Conservation (phyloP, 2,113 vertebrate species). For the Tachysurus vachellii region DNA sequence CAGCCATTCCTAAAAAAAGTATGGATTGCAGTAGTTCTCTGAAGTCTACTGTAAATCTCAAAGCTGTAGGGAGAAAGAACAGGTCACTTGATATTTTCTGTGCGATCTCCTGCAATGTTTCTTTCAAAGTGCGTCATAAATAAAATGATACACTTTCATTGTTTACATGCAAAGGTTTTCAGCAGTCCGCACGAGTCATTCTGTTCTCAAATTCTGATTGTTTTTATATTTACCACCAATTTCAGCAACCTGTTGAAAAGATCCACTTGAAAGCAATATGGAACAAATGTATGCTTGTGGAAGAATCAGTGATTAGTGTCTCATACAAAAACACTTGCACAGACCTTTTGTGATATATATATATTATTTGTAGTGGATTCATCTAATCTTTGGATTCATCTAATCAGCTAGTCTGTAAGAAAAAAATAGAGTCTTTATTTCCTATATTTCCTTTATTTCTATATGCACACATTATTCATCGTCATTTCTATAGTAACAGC, state of each 20-base stretch:
- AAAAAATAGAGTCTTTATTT: background rate
- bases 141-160: background rate
- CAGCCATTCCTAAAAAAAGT: constrained; percentile 15
- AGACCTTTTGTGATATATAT: background rate
- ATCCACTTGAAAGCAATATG: background rate
- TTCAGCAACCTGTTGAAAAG: background rate
- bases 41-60: constrained; percentile 28
- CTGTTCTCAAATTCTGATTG: background rate
- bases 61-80: background rate
- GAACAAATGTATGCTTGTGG: background rate
- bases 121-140: constrained; percentile 26
- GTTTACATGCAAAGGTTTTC: background rate
- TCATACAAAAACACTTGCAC: background rate
- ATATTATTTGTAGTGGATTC: background rate
- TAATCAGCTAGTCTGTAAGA: too few relatives aligned
- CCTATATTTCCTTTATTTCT: background rate
- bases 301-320: background rate
- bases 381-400: background rate
- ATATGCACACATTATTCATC: background rate
- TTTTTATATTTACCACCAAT: background rate
- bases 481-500: background rate
- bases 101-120: constrained; percentile 6
- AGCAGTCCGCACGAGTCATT: background rate
- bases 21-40: constrained; percentile 11
- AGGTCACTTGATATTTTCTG: constrained; percentile 18